Evolutionary conservation across 92 coral and sea anemone species (phyloP), one percentile per base, ranked within the genome.

Genomic region (Zoanthus gigantus): DNA sequence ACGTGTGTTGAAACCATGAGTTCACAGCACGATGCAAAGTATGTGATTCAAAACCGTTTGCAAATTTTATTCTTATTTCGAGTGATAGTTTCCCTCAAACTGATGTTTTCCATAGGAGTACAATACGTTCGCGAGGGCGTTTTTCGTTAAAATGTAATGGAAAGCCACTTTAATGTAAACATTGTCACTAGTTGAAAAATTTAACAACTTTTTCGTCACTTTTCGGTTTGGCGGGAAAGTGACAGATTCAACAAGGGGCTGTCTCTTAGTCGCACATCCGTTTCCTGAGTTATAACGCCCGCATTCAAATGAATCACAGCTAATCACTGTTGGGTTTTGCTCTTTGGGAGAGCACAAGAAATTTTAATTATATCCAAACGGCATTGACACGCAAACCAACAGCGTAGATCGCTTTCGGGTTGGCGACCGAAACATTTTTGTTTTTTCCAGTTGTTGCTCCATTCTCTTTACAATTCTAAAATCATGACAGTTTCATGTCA

Each of bases 281-380:
- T 66, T 81, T 81, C 85, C 85, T 81, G 85, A 34, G 60, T 63
- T 63, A 66, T 31, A 81, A 71, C 75, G 7, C 52, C 71, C 53
- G 30, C 85, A 81, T 81, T 73, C 85, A 81, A 81, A 81, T 66
- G 85, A 81, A 81, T 81, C 75, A 81, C 85, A 81, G 85, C 16
- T 44, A 63, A 6, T 81, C 85, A 47, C 85, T 63, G 74, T 81
- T 9, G 85, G 85, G 65, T 81, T 81, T 37, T 81, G 53, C 85
- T 66, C 75, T 81, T 81, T 67, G 85, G 85, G 85, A 81, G 85
- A 81, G 75, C 74, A 60, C 50, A 44, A 67, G 75, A 81, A 81
- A 81, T 81, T 81, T 81, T 73, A 66, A 67, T 81, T 65, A 66
- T 81, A 45, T 81, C 63, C 44, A 81, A 46, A 67, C 60, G 75